phyloP scores from a whole-genome alignment of 2,797 vertebrate species.

The Acrossocheilus wenchowensis region DNA sequence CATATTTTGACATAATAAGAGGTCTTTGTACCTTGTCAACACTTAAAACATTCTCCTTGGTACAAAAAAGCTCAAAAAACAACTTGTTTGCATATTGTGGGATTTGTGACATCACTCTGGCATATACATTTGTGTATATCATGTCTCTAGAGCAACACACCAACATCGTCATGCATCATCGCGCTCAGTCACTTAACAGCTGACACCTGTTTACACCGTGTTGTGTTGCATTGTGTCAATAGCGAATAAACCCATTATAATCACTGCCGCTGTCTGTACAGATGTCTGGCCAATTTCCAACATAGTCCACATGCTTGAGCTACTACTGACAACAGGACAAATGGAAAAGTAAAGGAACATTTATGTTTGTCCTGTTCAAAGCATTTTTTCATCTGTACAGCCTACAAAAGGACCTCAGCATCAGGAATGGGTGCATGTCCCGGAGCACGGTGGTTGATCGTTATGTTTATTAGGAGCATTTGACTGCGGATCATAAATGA shows the following conservation, averaged over 20 bases:
- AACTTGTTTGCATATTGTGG: neutral
- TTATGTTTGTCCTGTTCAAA: neutral
- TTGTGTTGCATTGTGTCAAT: too few relatives aligned
- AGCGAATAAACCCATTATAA: neutral
- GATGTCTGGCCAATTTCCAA: neutral
- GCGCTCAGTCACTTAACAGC: too few relatives aligned
- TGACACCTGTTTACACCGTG: too few relatives aligned
- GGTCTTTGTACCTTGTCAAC: neutral
- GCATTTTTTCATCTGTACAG: too few relatives aligned
- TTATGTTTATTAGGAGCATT: neutral
- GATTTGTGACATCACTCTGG: neutral
- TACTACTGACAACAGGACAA: neutral
- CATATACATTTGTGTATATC: too few relatives aligned
- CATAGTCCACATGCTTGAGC: neutral
- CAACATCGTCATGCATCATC: too few relatives aligned
- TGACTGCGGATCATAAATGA: neutral
- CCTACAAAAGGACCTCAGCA: neutral
- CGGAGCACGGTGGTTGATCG: neutral
- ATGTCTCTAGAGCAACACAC: too few relatives aligned
- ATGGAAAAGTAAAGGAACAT: neutral
- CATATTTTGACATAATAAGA: neutral
- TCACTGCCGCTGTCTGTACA: neutral
- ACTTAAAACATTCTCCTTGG: neutral
- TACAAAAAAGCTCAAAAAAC: neutral
- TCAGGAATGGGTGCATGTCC: neutral